Evolutionary conservation across 2,888 invertebrate genomes (phyloP).

Genomic region (Ochropacha duplaris): DNA sequence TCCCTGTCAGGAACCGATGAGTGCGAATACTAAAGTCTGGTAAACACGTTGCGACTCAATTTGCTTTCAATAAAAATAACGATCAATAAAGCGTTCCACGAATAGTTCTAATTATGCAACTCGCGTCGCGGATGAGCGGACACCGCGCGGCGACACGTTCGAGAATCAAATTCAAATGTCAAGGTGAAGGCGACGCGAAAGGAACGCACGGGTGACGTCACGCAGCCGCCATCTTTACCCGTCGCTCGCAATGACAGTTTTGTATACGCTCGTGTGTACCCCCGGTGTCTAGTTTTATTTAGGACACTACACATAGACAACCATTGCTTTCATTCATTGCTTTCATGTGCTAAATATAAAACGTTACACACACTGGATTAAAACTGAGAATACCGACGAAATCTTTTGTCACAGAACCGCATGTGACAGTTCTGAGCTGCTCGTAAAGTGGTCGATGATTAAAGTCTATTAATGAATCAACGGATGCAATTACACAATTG

Average conservation of each 20-base stretch:
- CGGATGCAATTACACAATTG: slow-evolving; percentile 3
- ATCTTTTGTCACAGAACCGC: slow-evolving; percentile 25
- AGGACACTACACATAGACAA: slow-evolving; percentile 40
- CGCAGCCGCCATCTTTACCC: slow-evolving; percentile 62
- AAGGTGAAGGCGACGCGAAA: slow-evolving; percentile 77
- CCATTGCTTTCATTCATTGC: slow-evolving; percentile 33
- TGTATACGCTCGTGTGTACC: slow-evolving; percentile 32
- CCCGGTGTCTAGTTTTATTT: slow-evolving; percentile 46
- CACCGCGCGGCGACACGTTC: slow-evolving; percentile 63
- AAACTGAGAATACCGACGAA: slow-evolving; percentile 18
- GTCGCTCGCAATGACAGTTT: slow-evolving; percentile 44
- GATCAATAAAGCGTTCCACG: slow-evolving; percentile 8
- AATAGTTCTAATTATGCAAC: slow-evolving; percentile 45
- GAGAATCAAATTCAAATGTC: slow-evolving; percentile 76
- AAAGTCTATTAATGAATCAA: background rate
- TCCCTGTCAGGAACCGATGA: background rate
- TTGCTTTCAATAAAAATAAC: background rate
- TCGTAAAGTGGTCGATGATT: slow-evolving; percentile 2
- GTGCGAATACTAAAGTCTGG: background rate
- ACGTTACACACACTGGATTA: slow-evolving; percentile 16
- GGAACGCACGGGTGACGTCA: slow-evolving; percentile 76
- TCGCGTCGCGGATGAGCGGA: slow-evolving; percentile 54
- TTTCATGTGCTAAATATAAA: slow-evolving; percentile 34
- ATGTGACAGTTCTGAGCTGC: slow-evolving; percentile 15
- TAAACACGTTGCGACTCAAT: background rate